Percentiles rank a stretch among this genome's conserved stretches.
phyloP scores from a whole-genome alignment of 2,113 vertebrate species.

The Paracanthobrama guichenoti region DNA sequence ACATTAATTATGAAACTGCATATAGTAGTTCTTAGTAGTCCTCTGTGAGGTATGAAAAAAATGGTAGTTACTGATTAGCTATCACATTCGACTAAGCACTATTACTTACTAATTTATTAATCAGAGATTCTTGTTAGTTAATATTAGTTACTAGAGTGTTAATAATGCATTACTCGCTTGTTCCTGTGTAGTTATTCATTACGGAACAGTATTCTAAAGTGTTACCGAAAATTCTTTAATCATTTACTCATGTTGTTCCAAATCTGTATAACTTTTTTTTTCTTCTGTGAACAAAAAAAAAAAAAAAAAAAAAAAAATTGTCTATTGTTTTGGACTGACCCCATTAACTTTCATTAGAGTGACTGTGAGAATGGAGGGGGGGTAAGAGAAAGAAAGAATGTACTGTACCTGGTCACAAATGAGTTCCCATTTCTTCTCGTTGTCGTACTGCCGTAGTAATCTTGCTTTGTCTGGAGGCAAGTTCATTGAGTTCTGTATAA shows the following conservation, averaged over 20 bases:
- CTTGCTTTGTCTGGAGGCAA: slow-evolving; percentile 97
- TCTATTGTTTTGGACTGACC: neutral
- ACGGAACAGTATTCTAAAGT: too few species aligned
- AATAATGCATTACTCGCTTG: too few species aligned
- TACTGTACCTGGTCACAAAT: slow-evolving; percentile 93
- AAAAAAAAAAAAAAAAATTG: neutral
- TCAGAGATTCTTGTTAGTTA: too few species aligned
- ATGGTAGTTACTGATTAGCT: too few species aligned
- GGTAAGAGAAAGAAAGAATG: neutral
- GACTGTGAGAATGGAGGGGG: neutral
- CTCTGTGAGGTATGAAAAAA: too few species aligned
- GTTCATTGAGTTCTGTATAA: slow-evolving; percentile 95
- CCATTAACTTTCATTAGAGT: neutral
- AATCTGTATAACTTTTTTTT: neutral
- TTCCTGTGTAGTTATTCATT: too few species aligned
- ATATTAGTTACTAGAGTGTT: too few species aligned
- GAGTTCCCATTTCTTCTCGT: slow-evolving; percentile 99
- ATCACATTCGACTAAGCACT: too few species aligned
- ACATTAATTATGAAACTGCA: too few species aligned
- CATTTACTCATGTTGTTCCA: neutral
- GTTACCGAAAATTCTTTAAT: too few species aligned
- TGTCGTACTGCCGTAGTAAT: slow-evolving; percentile 94
- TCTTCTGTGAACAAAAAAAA: neutral
- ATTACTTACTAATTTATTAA: too few species aligned
- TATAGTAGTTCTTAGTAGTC: too few species aligned